phyloP scores from a whole-genome alignment of 2,113 vertebrate genomes.

The Oreotrochilus melanogaster region DNA sequence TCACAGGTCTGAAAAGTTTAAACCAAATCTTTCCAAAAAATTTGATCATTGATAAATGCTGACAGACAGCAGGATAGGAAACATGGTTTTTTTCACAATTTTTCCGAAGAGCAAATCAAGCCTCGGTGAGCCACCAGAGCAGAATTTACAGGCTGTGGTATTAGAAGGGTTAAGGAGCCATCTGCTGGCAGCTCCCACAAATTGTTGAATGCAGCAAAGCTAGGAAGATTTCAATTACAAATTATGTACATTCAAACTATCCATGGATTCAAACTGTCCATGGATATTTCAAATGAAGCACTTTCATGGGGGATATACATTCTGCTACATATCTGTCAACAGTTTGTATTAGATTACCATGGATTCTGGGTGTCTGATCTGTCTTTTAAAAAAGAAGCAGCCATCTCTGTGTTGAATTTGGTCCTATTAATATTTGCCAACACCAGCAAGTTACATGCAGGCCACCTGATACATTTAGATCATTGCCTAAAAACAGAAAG shows the following conservation, averaged over 20 bases:
- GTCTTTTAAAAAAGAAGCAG: not conserved
- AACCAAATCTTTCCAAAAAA: not conserved
- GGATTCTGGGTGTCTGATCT: constrained; percentile 47
- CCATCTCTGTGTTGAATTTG: not conserved
- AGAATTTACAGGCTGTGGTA: not conserved
- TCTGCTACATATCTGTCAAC: constrained; percentile 53
- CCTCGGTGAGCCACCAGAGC: not conserved
- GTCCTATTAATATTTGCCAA: not conserved
- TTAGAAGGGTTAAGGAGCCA: constrained; percentile 79
- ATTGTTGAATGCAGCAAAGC: not conserved
- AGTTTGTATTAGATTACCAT: constrained; percentile 32
- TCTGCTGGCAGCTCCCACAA: constrained; percentile 71
- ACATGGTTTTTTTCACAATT: not conserved
- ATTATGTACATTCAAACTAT: constrained; percentile 49
- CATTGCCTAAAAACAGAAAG: not conserved
- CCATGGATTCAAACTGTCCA: constrained; percentile 74
- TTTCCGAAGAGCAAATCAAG: not conserved
- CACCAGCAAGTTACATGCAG: not conserved
- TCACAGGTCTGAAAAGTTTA: not conserved
- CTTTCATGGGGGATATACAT: constrained; percentile 40
- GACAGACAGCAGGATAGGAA: not conserved
- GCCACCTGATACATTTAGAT: not conserved
- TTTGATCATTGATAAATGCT: not conserved
- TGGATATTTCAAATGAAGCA: constrained; percentile 69
- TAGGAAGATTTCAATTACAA: constrained; percentile 65